phyloP scores from a whole-genome alignment of 2,888 invertebrate species.

The Stegophylla sp. region DNA sequence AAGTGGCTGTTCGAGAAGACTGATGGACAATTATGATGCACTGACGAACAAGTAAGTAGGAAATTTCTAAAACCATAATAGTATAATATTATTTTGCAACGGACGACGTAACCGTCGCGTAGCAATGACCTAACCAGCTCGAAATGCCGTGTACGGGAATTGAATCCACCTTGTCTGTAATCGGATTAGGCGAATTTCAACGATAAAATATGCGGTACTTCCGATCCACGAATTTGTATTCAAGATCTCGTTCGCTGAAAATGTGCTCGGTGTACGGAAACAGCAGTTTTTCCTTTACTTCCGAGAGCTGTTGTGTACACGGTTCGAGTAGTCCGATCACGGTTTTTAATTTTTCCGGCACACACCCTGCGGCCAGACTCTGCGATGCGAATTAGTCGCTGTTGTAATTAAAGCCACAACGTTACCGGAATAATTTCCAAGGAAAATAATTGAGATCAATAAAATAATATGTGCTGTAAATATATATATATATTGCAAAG shows the following conservation, averaged over 20 bases:
- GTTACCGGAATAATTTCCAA: slow-evolving; percentile 48
- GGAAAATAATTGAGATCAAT: background rate
- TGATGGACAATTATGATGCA: too few relatives aligned
- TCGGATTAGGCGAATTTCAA: slow-evolving; percentile 43
- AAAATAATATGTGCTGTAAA: too few relatives aligned
- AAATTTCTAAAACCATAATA: too few relatives aligned
- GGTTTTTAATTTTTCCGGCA: slow-evolving; percentile 53
- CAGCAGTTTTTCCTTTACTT: slow-evolving; percentile 34
- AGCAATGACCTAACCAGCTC: background rate
- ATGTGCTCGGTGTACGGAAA: slow-evolving; percentile 54
- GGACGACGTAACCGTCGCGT: background rate
- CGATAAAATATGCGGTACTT: slow-evolving; percentile 53
- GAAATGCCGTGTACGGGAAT: background rate
- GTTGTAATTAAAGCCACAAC: slow-evolving; percentile 49
- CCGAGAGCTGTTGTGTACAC: too few relatives aligned
- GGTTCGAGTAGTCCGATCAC: slow-evolving; percentile 54
- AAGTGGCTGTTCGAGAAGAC: too few relatives aligned
- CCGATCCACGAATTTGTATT: slow-evolving; percentile 52
- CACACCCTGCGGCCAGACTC: background rate
- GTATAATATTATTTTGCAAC: background rate
- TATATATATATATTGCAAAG: too few relatives aligned
- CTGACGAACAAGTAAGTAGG: too few relatives aligned
- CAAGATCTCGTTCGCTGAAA: slow-evolving; percentile 39
- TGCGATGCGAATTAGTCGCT: slow-evolving; percentile 41
- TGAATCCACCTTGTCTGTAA: slow-evolving; percentile 35